Evolutionary conservation across 2,888 invertebrate genomes (phyloP).

Genomic region (Crossocerus cetratus): DNA sequence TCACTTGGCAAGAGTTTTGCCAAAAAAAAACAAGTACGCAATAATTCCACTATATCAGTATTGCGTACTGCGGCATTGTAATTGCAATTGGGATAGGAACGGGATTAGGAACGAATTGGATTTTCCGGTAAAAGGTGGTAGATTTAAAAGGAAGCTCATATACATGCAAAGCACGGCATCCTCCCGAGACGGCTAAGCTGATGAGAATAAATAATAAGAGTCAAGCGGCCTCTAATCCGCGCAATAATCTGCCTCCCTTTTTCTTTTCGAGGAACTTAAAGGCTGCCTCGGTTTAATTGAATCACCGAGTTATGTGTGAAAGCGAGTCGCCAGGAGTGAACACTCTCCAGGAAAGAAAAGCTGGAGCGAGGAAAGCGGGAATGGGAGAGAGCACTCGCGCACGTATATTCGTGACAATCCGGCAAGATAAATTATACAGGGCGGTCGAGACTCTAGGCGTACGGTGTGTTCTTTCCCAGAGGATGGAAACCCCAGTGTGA

Average conservation of each 20-base stretch:
- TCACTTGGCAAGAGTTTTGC: no score
- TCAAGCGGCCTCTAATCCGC: no score
- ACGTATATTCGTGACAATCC: slow-evolving; percentile 8
- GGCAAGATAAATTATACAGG: slow-evolving; percentile 19
- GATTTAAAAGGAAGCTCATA: no score
- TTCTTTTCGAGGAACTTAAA: background rate
- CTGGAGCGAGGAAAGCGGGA: background rate
- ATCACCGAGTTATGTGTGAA: background rate
- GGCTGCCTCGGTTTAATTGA: slow-evolving; percentile 1
- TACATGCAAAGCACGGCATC: background rate
- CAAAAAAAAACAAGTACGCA: no score
- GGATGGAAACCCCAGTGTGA: slow-evolving; percentile 18
- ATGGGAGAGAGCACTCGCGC: background rate
- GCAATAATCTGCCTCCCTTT: background rate
- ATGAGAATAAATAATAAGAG: background rate
- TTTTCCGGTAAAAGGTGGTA: no score
- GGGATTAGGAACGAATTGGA: no score
- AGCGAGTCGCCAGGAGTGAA: background rate
- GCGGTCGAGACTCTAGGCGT: background rate
- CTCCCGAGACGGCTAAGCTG: background rate
- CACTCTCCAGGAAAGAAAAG: background rate
- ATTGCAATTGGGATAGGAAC: no score
- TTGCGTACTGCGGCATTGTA: no score
- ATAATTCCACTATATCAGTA: no score
- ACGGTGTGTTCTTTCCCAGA: slow-evolving; percentile 1